Conservation (phyloP, 1,140 invertebrate genomes). For the Maconellicoccus hirsutus region DNA sequence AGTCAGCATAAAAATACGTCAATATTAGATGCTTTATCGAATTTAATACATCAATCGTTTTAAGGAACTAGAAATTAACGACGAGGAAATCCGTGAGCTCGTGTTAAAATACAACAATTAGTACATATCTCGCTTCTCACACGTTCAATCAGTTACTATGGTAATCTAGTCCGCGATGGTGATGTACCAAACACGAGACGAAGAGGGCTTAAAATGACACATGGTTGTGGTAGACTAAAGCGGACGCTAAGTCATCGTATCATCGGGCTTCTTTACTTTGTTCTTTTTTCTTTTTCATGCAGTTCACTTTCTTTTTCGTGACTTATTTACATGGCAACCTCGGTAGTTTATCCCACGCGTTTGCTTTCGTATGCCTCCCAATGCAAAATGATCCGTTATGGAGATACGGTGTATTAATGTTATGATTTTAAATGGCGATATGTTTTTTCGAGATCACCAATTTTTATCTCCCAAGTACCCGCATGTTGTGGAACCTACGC, state of each 20-base stretch:
- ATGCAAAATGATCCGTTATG: background rate
- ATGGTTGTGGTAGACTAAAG: too few species aligned
- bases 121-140: background rate
- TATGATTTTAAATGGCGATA: background rate
- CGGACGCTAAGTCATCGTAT: background rate
- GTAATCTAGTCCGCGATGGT: background rate
- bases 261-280: background rate
- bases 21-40: too few species aligned
- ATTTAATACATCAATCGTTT: too few species aligned
- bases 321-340: slow-evolving; percentile 3
- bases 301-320: slow-evolving; percentile 8
- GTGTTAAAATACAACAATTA: background rate
- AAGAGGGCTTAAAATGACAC: too few species aligned
- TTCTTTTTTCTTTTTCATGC: background rate
- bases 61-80: too few species aligned
- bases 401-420: background rate
- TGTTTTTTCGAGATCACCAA: background rate
- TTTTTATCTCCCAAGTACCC: background rate
- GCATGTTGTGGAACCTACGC: background rate
- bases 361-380: background rate
- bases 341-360: background rate
- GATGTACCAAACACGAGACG: too few species aligned
- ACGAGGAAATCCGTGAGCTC: too few species aligned
- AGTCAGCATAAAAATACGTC: too few species aligned
- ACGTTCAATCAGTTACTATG: background rate